Base-by-base conservation (phyloP, 53 echinoderm and acorn worm genomes). In the Apostichopus leukothele region DNA sequence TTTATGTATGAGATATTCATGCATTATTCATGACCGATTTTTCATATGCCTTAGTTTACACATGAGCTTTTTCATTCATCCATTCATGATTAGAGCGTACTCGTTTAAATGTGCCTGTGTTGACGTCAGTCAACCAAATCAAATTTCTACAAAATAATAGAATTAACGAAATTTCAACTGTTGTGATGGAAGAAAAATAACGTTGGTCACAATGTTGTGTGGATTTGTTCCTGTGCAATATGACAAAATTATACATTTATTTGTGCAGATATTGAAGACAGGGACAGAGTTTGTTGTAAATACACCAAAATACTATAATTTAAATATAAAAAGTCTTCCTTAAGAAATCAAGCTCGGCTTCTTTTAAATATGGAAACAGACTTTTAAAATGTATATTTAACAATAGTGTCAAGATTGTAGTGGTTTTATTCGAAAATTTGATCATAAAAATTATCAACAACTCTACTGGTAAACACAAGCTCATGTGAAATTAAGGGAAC, bases 31-130 rank as follows among this genome's bases (percentile, higher is more conserved):
- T 66, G 16, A 68, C 50, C 3, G 27, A 12, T 14, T 22, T 66
- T 53, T 18, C 18, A 50, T 66, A 85, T 85, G 85, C 85, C 85
- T 85, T 67, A 85, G 85, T 85, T 85, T 63, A 50, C 85, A 85
- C 85, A 85, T 85, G 85, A 85, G 85, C 85, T 63, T 25, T n/a
- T 59, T 19, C 57, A 39, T 84, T 5, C 77, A 76, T 76, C 50
- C 77, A 52, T 25, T 14, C 10, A 7, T 76, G 77, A 51, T 39
- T 76, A 52, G 52, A 14, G 52, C 7, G 11, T 76, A 74, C 74
- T 11, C 14, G 50, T 76, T 22, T 52, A 76, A 76, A 25, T 76
- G 77, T 27, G 50, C 77, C 77, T 27, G 11, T 76, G 77, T 26
- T 19, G 18, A 6, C 20, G 20, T 14, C 71, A n/a, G 71, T 71